Conservation (phyloP, 2,797 vertebrate genomes). For the Uromys caudimaculatus region DNA sequence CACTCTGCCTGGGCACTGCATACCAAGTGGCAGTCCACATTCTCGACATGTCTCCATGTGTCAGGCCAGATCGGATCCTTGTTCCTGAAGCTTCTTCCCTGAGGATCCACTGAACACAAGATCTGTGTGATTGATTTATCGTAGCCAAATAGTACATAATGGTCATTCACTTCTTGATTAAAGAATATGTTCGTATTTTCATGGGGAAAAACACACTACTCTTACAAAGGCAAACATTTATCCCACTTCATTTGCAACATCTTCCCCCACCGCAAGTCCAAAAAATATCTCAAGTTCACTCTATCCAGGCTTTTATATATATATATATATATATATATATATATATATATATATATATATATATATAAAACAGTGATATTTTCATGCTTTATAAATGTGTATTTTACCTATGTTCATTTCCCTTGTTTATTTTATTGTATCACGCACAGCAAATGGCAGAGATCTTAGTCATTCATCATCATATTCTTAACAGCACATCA, state of each 20-base stretch:
- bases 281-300: background rate
- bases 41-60: background rate
- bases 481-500: background rate
- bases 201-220: background rate
- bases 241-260: background rate
- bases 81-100: background rate
- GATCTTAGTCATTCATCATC: background rate
- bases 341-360: too few species aligned
- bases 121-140: accelerated
- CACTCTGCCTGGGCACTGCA: accelerated
- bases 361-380: background rate
- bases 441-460: background rate
- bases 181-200: background rate
- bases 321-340: too few species aligned
- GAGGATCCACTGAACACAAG: background rate
- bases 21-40: background rate
- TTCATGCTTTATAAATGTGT: too few species aligned
- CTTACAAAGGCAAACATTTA: background rate
- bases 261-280: background rate
- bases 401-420: background rate
- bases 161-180: background rate
- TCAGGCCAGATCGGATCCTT: background rate
- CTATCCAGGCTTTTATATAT: background rate
- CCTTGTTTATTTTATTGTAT: background rate
- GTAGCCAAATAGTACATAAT: background rate